These are phyloP conservation scores for Poecilia latipinna DNA, from an alignment of 2,113 vertebrate species.

Conservation along the genomic window DNA sequence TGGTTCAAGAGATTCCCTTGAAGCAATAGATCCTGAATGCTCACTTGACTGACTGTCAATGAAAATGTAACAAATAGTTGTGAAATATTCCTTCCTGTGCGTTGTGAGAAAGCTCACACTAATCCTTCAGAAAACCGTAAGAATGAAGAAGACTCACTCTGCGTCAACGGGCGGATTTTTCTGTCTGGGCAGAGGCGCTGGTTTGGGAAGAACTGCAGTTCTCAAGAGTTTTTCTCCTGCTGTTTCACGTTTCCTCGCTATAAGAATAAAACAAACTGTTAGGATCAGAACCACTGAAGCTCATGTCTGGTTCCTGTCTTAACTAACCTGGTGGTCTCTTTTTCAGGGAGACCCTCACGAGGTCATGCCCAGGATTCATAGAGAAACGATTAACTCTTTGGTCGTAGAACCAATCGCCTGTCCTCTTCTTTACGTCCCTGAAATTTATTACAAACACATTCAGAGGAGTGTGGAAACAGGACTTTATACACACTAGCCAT, in stretches of 20 bases:
- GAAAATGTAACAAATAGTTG: conserved; percentile 14
- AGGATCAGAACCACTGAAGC: not conserved
- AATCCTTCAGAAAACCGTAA: not conserved
- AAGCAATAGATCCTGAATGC: conserved; percentile 59
- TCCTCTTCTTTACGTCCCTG: conserved; percentile 91
- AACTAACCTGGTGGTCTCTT: conserved; percentile 81
- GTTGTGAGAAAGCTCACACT: not conserved
- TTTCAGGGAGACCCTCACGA: conserved; percentile 89
- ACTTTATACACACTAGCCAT: too few species aligned
- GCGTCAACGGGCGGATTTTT: conserved; percentile 65
- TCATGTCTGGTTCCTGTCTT: conserved; percentile 57
- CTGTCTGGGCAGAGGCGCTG: conserved; percentile 72
- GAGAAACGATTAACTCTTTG: conserved; percentile 90
- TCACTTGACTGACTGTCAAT: conserved; percentile 73
- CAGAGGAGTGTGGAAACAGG: not conserved
- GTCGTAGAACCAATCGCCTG: conserved; percentile 96
- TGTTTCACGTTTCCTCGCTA: conserved; percentile 87
- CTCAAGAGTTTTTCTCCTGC: conserved; percentile 83
- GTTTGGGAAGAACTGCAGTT: conserved; percentile 65
- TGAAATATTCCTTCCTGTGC: not conserved
- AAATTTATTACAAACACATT: conserved; percentile 15
- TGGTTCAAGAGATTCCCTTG: conserved; percentile 42
- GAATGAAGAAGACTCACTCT: conserved; percentile 69
- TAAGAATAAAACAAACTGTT: conserved; percentile 15
- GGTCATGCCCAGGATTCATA: conserved; percentile 82